These are phyloP conservation scores for Dusona sp. DNA, from an alignment of 2,888 invertebrate genomes.

Conservation along the genomic window DNA sequence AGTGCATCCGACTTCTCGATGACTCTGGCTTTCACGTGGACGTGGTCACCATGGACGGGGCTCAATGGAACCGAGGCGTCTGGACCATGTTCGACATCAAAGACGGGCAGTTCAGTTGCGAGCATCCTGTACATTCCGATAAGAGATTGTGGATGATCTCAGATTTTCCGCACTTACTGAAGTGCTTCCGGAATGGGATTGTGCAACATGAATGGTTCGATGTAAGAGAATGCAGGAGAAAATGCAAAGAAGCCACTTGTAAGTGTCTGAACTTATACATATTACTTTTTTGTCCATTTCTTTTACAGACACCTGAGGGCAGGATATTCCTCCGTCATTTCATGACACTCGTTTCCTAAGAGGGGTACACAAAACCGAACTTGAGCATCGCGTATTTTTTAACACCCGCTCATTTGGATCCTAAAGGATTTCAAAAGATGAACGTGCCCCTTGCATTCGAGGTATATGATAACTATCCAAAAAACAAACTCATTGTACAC, in stretches of 20 bases:
- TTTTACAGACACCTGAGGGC: constrained; percentile 13
- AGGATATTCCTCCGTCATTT: constrained; percentile 52
- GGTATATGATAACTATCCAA: constrained; percentile 17
- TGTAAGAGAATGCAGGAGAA: constrained; percentile 43
- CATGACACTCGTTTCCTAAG: constrained; percentile 51
- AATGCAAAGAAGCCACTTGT: background rate
- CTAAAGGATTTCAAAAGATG: constrained; percentile 63
- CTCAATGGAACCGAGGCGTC: too few relatives aligned
- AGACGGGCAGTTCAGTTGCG: too few relatives aligned
- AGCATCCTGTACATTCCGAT: too few relatives aligned
- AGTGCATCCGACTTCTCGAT: constrained; percentile 72
- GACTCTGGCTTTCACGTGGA: constrained; percentile 70
- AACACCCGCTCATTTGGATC: constrained; percentile 57
- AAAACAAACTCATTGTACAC: too few relatives aligned
- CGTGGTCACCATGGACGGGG: too few relatives aligned
- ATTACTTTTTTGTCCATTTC: background rate
- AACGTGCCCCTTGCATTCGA: constrained; percentile 57
- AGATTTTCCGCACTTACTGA: constrained; percentile 72
- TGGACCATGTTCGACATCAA: too few relatives aligned
- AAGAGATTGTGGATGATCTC: too few relatives aligned
- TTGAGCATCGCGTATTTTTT: constrained; percentile 62
- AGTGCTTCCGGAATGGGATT: constrained; percentile 69
- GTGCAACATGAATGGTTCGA: constrained; percentile 58
- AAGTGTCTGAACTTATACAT: too few relatives aligned
- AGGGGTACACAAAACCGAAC: constrained; percentile 42